Evolutionary conservation across 2,113 vertebrate species (phyloP).

Genomic region (Eulemur macaco): DNA sequence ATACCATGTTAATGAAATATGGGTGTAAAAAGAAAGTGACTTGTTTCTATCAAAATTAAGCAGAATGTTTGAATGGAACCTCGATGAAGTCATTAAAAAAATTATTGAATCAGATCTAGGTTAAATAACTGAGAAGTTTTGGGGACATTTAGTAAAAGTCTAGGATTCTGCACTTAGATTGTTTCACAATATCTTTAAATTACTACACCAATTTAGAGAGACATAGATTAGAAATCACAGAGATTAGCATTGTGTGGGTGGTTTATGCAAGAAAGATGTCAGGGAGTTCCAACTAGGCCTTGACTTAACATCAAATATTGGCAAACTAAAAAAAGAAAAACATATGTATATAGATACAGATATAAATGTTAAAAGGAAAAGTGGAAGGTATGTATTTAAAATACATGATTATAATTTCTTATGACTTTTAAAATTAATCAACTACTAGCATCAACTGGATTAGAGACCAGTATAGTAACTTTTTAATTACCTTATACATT

Average conservation of each 20-base stretch:
- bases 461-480: background rate
- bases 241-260: background rate
- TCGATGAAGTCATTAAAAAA: slow-evolving; percentile 4
- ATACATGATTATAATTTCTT: background rate
- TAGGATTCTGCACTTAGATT: background rate
- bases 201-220: background rate
- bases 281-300: background rate
- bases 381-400: background rate
- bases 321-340: background rate
- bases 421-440: background rate
- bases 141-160: background rate
- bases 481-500: background rate
- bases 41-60: slow-evolving; percentile 12
- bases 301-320: background rate
- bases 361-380: background rate
- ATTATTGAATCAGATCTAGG: background rate
- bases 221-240: background rate
- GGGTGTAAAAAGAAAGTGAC: background rate
- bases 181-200: background rate
- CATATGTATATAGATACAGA: background rate
- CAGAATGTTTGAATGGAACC: slow-evolving; percentile 1
- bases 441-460: background rate
- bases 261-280: background rate
- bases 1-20: background rate
- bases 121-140: background rate